Evolutionary conservation across 2,113 vertebrate species (phyloP).

Genomic region (Periophthalmodon schlosseri): DNA sequence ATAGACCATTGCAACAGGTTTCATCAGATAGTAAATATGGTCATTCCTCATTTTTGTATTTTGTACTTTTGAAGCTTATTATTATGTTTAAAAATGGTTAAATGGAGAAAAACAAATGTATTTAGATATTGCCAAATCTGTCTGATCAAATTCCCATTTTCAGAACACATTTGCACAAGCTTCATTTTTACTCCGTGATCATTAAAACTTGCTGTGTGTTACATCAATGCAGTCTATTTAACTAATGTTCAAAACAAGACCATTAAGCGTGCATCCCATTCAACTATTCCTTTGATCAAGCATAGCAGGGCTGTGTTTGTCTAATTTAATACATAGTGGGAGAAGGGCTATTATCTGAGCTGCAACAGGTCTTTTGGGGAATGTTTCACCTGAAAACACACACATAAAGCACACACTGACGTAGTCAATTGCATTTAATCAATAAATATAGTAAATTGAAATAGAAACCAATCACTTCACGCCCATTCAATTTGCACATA

Average conservation of each 20-base stretch:
- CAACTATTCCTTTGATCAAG: slow-evolving; percentile 41
- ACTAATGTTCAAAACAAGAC: neutral
- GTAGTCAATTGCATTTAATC: neutral
- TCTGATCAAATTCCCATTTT: neutral
- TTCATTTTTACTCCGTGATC: neutral
- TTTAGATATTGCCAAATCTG: neutral
- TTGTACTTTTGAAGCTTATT: neutral
- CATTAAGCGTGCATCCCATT: neutral
- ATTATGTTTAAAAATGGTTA: neutral
- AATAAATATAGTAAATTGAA: neutral
- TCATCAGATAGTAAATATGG: neutral
- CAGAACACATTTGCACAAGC: neutral
- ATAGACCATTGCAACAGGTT: neutral
- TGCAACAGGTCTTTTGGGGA: neutral
- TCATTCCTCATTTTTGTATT: neutral
- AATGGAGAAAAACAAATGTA: neutral
- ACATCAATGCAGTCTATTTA: neutral
- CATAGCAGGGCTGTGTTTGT: neutral
- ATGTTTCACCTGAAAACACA: neutral
- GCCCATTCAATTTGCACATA: neutral
- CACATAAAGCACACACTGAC: neutral
- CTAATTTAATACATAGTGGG: slow-evolving; percentile 31
- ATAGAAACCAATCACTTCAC: neutral
- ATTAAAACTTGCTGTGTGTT: neutral
- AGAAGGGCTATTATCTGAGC: slow-evolving; percentile 47